Conservation (phyloP, 2,888 invertebrate species). For the Aphidoletes aphidimyza region DNA sequence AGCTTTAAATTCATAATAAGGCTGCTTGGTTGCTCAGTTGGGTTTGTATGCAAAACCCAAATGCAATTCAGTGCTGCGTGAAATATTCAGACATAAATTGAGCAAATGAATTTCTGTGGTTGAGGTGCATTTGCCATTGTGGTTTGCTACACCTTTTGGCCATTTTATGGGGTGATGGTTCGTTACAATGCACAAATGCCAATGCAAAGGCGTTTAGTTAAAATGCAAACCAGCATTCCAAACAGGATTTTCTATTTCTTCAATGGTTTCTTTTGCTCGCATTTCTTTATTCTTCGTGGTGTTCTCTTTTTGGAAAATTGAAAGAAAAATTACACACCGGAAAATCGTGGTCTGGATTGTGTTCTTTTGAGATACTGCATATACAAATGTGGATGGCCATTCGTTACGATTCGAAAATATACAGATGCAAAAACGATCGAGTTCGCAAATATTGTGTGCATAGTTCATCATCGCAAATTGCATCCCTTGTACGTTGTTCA, state of each 20-base stretch:
- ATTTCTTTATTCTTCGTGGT: neutral
- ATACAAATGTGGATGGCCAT: neutral
- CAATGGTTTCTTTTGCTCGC: neutral
- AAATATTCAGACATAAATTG: neutral
- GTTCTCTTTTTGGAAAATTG: neutral
- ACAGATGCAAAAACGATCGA: neutral
- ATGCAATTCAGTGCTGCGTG: neutral
- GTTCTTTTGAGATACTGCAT: neutral
- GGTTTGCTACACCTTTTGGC: neutral
- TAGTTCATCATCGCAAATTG: slow-evolving; percentile 47
- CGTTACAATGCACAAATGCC: neutral
- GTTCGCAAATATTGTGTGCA: neutral
- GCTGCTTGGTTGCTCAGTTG: neutral
- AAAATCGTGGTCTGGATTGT: neutral
- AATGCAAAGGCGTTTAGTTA: neutral
- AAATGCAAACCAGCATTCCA: slow-evolving; percentile 38
- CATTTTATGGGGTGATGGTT: neutral
- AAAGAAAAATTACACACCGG: slow-evolving; percentile 47
- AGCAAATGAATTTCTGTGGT: neutral
- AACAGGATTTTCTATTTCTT: neutral
- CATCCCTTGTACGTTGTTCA: neutral
- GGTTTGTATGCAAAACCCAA: neutral
- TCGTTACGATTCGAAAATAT: neutral
- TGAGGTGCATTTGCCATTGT: slow-evolving; percentile 6
- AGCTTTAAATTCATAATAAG: slow-evolving; percentile 28